phyloP scores from a whole-genome alignment of 2,113 vertebrate species.

The Siniperca chuatsi region DNA sequence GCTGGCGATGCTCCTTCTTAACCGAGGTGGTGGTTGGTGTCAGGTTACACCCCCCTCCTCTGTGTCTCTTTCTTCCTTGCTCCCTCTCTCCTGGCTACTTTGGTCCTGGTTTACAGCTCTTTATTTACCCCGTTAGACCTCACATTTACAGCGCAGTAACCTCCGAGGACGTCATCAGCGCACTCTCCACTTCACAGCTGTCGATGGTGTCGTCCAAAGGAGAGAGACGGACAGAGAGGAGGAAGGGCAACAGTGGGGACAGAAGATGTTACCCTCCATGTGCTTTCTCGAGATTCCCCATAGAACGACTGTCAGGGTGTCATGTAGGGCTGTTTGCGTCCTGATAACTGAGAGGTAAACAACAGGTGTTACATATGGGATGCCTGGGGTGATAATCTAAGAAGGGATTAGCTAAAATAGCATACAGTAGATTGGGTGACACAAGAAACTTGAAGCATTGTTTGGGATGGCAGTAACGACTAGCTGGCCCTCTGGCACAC shows the following conservation, averaged over 20 bases:
- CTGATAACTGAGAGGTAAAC: slow-evolving; percentile 66
- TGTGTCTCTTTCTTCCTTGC: slow-evolving; percentile 11
- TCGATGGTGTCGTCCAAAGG: slow-evolving; percentile 58
- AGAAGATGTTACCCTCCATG: slow-evolving; percentile 20
- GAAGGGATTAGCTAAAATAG: slow-evolving; percentile 67
- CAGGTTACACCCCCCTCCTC: slow-evolving; percentile 64
- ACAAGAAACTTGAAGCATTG: slow-evolving; percentile 63
- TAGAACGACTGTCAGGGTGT: slow-evolving; percentile 26
- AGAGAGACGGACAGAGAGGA: neutral
- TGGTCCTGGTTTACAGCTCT: slow-evolving; percentile 70
- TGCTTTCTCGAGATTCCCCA: slow-evolving; percentile 26
- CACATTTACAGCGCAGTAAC: slow-evolving; percentile 82
- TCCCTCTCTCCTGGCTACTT: slow-evolving; percentile 64
- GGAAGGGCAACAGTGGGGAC: neutral
- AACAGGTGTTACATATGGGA: slow-evolving; percentile 75
- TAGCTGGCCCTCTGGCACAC: slow-evolving; percentile 33
- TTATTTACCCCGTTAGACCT: slow-evolving; percentile 72
- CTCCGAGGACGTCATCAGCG: slow-evolving; percentile 81
- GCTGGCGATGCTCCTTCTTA: slow-evolving; percentile 65
- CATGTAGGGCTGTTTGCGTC: slow-evolving; percentile 39
- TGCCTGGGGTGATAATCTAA: slow-evolving; percentile 56
- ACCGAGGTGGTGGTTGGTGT: slow-evolving; percentile 75
- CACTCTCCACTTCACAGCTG: slow-evolving; percentile 81
- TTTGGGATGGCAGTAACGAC: slow-evolving; percentile 22
- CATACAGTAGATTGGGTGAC: slow-evolving; percentile 71